Evolutionary conservation across 2,797 vertebrate genomes (phyloP), one percentile per base, ranked within the genome.

Genomic region (Aselliscus stoliczkanus): DNA sequence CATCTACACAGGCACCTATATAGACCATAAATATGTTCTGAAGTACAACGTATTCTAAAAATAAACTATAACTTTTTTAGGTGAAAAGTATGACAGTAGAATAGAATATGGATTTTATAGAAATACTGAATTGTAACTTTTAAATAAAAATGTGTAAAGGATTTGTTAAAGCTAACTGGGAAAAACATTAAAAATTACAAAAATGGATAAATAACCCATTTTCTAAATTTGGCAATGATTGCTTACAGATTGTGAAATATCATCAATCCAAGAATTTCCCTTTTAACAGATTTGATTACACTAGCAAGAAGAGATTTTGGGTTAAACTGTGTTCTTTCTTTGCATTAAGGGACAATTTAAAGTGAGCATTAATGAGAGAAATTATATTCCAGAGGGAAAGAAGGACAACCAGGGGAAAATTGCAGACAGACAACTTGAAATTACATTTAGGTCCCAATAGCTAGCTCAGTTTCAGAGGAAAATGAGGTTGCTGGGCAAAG

Each of bases 241-340:
- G 20, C 20, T 82, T 91, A 83, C 6, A 34, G 37, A 85, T 29
- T 52, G n/a, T 70, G 4, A 85, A 90, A 69, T 90, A 90, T 34
- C 6, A 42, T 77, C 58, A 76, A 58, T 21, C 3, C 11, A 88
- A 77, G 29, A 84, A 87, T 76, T 76, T 84, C 64, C 20, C 75
- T 86, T 82, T 76, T 10, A 90, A 29, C 14, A 34, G 21, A 89
- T 81, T 39, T 94, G 17, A 93, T 88, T 90, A 69, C 56, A 44
- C 34, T 56, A 94, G 14, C n/a, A 94, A 77, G 73, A 91, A 89
- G 18, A 89, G 50, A 92, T 50, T 94, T 77, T 85, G 50, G 23
- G 86, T 73, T 44, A 86, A 75, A 75, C 13, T 80, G 50, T 73
- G 21, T 3, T 72, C 9, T 37, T 92, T 31, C 17, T 92, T 85